phyloP scores from a whole-genome alignment of 2,113 vertebrate genomes.

The Varanus komodoensis region DNA sequence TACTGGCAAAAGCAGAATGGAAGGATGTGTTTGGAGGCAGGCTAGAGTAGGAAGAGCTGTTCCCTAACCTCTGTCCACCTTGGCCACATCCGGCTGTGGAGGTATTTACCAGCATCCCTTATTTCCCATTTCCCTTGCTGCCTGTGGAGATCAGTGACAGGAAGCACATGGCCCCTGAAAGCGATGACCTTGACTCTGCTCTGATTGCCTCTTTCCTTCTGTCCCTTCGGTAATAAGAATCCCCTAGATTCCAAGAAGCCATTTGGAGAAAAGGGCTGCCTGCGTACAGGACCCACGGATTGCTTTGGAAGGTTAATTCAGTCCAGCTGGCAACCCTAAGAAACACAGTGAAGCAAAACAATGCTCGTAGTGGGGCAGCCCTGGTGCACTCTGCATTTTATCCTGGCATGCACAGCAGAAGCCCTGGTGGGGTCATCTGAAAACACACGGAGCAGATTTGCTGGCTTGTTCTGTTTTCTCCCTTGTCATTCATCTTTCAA shows the following conservation, averaged over 20 bases:
- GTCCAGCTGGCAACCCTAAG: neutral
- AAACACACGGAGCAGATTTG: neutral
- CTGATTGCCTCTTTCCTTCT: conserved; percentile 20
- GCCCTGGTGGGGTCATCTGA: neutral
- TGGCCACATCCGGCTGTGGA: neutral
- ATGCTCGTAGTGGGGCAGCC: accelerated
- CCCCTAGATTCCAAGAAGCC: neutral
- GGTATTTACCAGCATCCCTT: conserved; percentile 51
- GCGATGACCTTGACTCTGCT: conserved; percentile 54
- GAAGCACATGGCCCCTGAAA: conserved; percentile 58
- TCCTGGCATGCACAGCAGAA: neutral
- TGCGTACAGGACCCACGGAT: accelerated
- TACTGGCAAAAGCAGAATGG: neutral
- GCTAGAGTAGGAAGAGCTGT: conserved; percentile 62
- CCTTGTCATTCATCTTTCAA: neutral
- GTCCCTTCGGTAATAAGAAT: neutral
- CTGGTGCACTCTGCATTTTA: neutral
- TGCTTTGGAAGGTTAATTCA: neutral
- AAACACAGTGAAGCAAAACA: neutral
- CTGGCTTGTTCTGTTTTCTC: neutral
- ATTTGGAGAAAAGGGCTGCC: neutral
- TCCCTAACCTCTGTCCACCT: conserved; percentile 47
- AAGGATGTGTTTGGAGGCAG: neutral
- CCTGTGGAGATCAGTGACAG: conserved; percentile 45
- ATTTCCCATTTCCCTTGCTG: conserved; percentile 53